These are phyloP conservation scores for Agrypnus murinus DNA, from an alignment of 2,888 invertebrate genomes.

Conservation along the genomic window DNA sequence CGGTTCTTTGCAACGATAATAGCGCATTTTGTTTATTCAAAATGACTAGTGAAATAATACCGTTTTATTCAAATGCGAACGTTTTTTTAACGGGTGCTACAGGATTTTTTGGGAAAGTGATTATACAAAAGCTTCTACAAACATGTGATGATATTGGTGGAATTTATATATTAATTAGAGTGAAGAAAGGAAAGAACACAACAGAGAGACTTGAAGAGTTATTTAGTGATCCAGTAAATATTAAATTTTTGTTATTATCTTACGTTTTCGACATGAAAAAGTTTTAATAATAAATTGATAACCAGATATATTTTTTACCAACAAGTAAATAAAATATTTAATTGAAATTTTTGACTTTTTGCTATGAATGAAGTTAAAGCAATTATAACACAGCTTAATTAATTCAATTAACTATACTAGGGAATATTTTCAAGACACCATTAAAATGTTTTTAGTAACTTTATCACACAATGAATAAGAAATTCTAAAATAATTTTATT, in stretches of 20 bases:
- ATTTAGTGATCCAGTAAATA: slow-evolving; percentile 45
- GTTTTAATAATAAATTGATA: too few species aligned
- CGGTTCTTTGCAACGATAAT: background rate
- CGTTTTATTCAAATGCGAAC: slow-evolving; percentile 39
- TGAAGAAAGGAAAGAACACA: slow-evolving; percentile 38
- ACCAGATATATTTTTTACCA: too few species aligned
- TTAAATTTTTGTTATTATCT: too few species aligned
- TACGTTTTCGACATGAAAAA: too few species aligned
- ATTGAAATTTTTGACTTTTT: too few species aligned
- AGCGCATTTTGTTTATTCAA: background rate
- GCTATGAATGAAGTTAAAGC: too few species aligned
- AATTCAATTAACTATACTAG: slow-evolving; percentile 3
- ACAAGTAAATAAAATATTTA: too few species aligned
- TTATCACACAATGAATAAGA: background rate
- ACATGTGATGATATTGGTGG: slow-evolving; percentile 35
- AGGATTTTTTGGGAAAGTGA: slow-evolving; percentile 49
- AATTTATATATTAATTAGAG: slow-evolving; percentile 46
- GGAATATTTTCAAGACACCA: background rate
- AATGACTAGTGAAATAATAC: slow-evolving; percentile 35
- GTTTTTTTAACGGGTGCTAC: slow-evolving; percentile 48
- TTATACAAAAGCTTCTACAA: slow-evolving; percentile 49
- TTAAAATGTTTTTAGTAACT: slow-evolving; percentile 10
- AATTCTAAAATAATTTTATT: slow-evolving; percentile 7
- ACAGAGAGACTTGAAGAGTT: slow-evolving; percentile 33
- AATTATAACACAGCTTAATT: slow-evolving; percentile 1